Evolutionary conservation across 2,113 vertebrate species (phyloP).

Genomic region (Neogobius melanostomus): DNA sequence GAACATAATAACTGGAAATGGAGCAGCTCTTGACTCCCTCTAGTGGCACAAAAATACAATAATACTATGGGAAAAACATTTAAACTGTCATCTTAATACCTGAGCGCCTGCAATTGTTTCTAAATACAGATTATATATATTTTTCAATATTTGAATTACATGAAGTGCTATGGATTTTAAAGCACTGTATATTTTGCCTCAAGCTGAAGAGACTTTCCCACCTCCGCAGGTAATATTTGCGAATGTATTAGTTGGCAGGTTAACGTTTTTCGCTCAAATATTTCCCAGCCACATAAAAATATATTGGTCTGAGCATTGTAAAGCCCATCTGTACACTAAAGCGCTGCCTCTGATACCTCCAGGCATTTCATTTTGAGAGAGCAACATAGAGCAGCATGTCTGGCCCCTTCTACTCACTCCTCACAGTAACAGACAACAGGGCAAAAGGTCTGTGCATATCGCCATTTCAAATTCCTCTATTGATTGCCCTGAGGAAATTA

Average conservation of each 20-base stretch:
- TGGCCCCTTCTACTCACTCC: constrained; percentile 31
- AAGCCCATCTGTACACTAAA: constrained; percentile 1
- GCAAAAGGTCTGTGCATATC: constrained; percentile 46
- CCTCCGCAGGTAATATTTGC: constrained; percentile 21
- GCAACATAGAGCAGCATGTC: constrained; percentile 11
- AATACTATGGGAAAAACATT: too few species aligned
- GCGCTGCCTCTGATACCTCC: constrained; percentile 4
- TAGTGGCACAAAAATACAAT: neutral
- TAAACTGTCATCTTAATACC: neutral
- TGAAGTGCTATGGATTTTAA: neutral
- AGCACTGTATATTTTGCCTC: neutral
- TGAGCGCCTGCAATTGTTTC: neutral
- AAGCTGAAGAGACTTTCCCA: neutral
- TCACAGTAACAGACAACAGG: constrained; percentile 44
- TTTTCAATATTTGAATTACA: neutral
- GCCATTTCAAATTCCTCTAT: constrained; percentile 51
- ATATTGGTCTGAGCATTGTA: neutral
- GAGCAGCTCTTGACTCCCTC: neutral
- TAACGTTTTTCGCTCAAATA: constrained; percentile 13
- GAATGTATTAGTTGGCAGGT: constrained; percentile 9
- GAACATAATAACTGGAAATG: too few species aligned
- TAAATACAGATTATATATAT: neutral
- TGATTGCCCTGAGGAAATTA: constrained; percentile 51
- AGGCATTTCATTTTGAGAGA: constrained; percentile 19
- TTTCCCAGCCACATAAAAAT: constrained; percentile 5